Conservation (phyloP, 2,113 vertebrate species). For the Haemorhous mexicanus region DNA sequence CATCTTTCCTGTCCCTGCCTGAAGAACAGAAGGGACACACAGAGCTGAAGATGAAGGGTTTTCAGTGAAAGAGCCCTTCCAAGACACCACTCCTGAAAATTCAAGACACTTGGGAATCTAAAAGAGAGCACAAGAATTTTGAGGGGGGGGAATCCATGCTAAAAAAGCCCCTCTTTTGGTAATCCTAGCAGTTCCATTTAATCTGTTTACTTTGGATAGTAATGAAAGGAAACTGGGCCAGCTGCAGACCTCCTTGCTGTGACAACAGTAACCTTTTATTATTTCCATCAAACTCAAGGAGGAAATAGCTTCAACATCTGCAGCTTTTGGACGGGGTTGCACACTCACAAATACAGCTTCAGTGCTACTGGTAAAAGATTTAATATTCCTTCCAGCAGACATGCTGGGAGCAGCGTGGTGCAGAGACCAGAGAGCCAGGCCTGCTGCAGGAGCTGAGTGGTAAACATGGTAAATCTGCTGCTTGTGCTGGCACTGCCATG, state of each 20-base stretch:
- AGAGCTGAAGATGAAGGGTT: not conserved
- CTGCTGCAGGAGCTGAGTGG: not conserved
- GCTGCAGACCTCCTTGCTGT: constrained; percentile 80
- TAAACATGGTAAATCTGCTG: not conserved
- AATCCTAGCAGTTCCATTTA: constrained; percentile 68
- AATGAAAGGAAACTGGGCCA: constrained; percentile 77
- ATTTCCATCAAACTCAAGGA: constrained; percentile 75
- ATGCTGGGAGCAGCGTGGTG: constrained; percentile 11
- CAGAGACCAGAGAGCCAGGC: not conserved
- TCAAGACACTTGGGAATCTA: not conserved
- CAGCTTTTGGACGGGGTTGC: constrained; percentile 69
- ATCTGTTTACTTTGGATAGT: constrained; percentile 77
- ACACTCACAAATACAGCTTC: constrained; percentile 53
- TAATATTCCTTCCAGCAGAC: constrained; percentile 53
- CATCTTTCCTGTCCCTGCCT: not conserved
- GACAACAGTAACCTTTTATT: constrained; percentile 80
- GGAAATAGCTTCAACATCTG: constrained; percentile 82
- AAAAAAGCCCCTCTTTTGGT: constrained; percentile 63
- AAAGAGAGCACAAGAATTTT: not conserved
- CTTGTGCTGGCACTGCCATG: not conserved
- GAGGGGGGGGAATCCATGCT: constrained; percentile 34
- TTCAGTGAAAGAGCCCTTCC: not conserved
- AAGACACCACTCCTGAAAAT: not conserved
- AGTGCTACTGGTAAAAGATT: constrained; percentile 72
- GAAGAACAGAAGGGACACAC: not conserved